Base-by-base conservation (phyloP, 1,140 invertebrate species). In the Idris sp. region DNA sequence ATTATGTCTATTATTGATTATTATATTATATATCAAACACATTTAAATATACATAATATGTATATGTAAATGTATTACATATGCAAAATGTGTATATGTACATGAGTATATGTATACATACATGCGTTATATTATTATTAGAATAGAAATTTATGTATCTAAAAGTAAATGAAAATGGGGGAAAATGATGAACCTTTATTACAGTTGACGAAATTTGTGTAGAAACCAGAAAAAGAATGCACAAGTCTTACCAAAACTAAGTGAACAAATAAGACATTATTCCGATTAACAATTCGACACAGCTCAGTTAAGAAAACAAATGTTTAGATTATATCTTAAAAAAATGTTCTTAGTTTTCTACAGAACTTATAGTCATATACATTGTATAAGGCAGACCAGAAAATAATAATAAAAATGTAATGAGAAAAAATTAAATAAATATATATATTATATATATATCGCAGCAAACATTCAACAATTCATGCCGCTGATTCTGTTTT, bases 1-100 rank as follows among this genome's bases (percentile, higher is more conserved):
- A 61, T 44, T 53, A 61, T 53, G 3, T 46, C 13, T 35, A 59
- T 56, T 41, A 58, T 67, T 56, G 10, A 82, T 76, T 67, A 78
- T 75, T 61, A 78, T 68, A 79, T 64, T 82, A 81, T 81, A 81
- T 74, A 51, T 79, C 61, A 76, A 61, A 69, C 73, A 78, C 69
- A 74, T 62, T 56, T 62, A 79, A 48, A 78, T 76, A 75, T 77
- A 81, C 62, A 46, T 49, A 74, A n/a, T n/a, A n/a, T n/a, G n/a
- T n/a, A n/a, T n/a, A n/a, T n/a, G n/a, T n/a, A n/a, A n/a, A n/a
- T n/a, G n/a, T n/a, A n/a, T n/a, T n/a, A n/a, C n/a, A n/a, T n/a
- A n/a, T n/a, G n/a, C n/a, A n/a, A 9, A 15, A 41, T 67, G 31
- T 54, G 43, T 36, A 54, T 65, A 46, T 65, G 46, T 67, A 54